Conservation (phyloP, 2,888 invertebrate species). For the Cistogaster globosa region DNA sequence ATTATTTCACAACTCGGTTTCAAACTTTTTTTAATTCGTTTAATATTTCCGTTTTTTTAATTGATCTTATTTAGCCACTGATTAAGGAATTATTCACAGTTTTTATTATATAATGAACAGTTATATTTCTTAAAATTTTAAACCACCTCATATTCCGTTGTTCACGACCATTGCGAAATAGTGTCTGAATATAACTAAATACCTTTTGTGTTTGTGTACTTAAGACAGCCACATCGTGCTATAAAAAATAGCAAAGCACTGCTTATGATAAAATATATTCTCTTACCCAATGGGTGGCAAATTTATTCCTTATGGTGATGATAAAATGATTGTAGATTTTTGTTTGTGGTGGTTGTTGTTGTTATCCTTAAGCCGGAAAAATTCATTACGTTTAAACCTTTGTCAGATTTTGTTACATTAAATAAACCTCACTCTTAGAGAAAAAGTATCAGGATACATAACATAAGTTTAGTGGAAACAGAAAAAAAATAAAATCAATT, state of each 20-base stretch:
- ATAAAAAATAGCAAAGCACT: conserved; percentile 70
- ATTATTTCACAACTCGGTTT: conserved; percentile 35
- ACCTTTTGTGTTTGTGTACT: conserved; percentile 17
- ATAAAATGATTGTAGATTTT: conserved; percentile 9
- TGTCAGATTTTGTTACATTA: conserved; percentile 71
- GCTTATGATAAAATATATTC: background rate
- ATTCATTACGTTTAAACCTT: conserved; percentile 51
- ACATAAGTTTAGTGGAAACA: background rate
- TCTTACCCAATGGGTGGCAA: conserved; percentile 79
- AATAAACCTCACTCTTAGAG: conserved; percentile 20
- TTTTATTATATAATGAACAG: background rate
- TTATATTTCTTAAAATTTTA: conserved; percentile 4
- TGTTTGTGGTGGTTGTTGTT: conserved; percentile 33
- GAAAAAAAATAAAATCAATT: background rate
- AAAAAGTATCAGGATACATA: background rate
- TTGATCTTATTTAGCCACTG: background rate
- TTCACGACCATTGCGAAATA: conserved; percentile 72
- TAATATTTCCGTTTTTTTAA: conserved; percentile 41
- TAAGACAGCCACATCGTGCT: conserved; percentile 11
- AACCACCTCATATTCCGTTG: conserved; percentile 26
- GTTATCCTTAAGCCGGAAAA: conserved; percentile 38
- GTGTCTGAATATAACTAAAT: conserved; percentile 75
- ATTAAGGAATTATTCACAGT: conserved; percentile 28
- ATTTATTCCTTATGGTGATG: conserved; percentile 28
- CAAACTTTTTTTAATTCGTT: conserved; percentile 36